These are phyloP conservation scores for Troides aeacus DNA, from an alignment of 2,888 invertebrate genomes.

Conservation along the genomic window DNA sequence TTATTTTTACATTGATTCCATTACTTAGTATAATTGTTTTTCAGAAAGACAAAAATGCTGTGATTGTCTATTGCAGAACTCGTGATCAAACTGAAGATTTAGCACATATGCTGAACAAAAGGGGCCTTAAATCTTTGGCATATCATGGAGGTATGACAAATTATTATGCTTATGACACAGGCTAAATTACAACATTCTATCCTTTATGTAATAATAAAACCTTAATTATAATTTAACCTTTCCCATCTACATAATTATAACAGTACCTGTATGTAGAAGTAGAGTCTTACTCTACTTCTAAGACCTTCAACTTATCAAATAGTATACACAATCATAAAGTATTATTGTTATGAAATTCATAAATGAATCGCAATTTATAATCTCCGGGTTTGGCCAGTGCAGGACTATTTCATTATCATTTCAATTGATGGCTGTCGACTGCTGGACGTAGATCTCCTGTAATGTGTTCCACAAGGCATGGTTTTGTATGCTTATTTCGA, in stretches of 20 bases:
- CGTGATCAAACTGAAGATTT: slow-evolving; percentile 93
- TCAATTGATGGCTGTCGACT: too few species aligned
- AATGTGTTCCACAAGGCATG: too few species aligned
- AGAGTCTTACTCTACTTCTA: background rate
- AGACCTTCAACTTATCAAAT: background rate
- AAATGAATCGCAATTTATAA: too few species aligned
- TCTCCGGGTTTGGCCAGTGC: too few species aligned
- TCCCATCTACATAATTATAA: too few species aligned
- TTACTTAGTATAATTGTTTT: slow-evolving; percentile 38
- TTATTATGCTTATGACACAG: background rate
- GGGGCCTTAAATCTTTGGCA: slow-evolving; percentile 87
- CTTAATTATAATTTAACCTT: too few species aligned
- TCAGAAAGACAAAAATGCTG: slow-evolving; percentile 83
- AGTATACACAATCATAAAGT: background rate
- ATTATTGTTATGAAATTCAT: too few species aligned
- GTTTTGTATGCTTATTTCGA: too few species aligned
- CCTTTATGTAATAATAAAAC: too few species aligned
- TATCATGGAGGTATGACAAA: slow-evolving; percentile 90
- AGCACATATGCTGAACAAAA: slow-evolving; percentile 85
- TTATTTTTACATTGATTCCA: slow-evolving; percentile 4
- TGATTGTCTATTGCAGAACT: slow-evolving; percentile 97
- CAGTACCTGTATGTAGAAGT: background rate
- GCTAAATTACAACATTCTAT: too few species aligned
- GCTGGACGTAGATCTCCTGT: too few species aligned
- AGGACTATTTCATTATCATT: too few species aligned